phyloP scores from a whole-genome alignment of 1,140 invertebrate genomes.

The Cheumatopsyche charites region DNA sequence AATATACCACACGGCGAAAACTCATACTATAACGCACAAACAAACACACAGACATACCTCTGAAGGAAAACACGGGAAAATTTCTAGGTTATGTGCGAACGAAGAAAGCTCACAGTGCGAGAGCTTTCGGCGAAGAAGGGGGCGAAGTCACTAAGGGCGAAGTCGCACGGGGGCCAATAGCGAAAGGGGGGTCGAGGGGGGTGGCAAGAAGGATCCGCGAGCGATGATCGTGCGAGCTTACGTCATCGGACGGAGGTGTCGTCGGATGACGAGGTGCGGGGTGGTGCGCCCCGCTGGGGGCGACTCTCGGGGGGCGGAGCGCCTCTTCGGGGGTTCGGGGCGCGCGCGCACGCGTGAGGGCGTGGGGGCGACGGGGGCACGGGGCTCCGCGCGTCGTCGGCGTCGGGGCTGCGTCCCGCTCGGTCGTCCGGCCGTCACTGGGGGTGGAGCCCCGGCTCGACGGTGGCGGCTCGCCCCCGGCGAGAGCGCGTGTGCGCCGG shows the following conservation, averaged over 20 bases:
- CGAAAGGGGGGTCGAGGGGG: no score
- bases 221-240: no score
- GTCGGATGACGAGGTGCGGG: constrained; percentile 19
- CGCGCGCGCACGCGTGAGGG: not conserved
- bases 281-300: not conserved
- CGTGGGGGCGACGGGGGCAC: no score
- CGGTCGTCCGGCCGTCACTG: constrained; percentile 29
- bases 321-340: not conserved
- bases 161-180: not conserved
- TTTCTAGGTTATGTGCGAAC: no score
- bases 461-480: constrained; percentile 24
- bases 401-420: constrained; percentile 16
- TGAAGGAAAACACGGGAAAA: no score
- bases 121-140: no score
- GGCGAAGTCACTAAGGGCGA: no score
- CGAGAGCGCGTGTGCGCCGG: constrained; percentile 15
- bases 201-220: no score
- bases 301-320: not conserved
- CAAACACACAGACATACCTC: no score
- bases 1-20: no score
- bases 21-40: no score
- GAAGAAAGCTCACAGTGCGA: no score
- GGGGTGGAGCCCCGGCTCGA: not conserved
- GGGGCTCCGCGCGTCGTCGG: not conserved
- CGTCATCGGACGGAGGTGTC: not conserved